phyloP scores from a whole-genome alignment of 2,797 vertebrate species.

The Linurgus olivaceus region DNA sequence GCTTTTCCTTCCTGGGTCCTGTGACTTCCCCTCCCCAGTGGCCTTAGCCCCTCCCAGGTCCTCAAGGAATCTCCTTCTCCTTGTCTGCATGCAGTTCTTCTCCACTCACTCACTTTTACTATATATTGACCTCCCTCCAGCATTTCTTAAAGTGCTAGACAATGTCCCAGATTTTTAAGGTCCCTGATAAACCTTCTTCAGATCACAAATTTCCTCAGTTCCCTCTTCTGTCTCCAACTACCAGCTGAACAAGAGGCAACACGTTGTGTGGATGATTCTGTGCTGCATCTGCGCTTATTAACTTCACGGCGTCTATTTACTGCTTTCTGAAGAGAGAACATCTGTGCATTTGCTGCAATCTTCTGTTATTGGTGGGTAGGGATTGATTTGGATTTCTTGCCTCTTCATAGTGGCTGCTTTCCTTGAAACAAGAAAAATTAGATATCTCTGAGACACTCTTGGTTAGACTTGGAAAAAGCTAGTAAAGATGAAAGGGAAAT shows the following conservation, averaged over 20 bases:
- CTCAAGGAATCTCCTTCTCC: not conserved
- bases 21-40: not conserved
- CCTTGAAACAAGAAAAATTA: not conserved
- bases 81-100: not conserved
- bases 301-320: not conserved
- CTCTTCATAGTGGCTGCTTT: not conserved
- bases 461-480: not conserved
- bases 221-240: not conserved
- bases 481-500: not conserved
- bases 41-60: not conserved
- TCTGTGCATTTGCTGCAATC: slow-evolving; percentile 13
- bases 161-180: not conserved
- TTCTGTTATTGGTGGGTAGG: not conserved
- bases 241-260: slow-evolving; percentile 15
- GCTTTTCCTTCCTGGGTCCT: not conserved
- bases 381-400: slow-evolving; percentile 20
- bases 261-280: not conserved
- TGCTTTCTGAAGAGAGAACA: slow-evolving; percentile 34
- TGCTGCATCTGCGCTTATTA: slow-evolving; percentile 46
- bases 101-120: not conserved
- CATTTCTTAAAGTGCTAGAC: not conserved
- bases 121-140: not conserved
- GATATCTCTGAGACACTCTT: not conserved
- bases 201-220: not conserved
- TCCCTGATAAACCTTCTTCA: not conserved